phyloP scores from a whole-genome alignment of 1,140 invertebrate species.

The Pachypsylla venusta region DNA sequence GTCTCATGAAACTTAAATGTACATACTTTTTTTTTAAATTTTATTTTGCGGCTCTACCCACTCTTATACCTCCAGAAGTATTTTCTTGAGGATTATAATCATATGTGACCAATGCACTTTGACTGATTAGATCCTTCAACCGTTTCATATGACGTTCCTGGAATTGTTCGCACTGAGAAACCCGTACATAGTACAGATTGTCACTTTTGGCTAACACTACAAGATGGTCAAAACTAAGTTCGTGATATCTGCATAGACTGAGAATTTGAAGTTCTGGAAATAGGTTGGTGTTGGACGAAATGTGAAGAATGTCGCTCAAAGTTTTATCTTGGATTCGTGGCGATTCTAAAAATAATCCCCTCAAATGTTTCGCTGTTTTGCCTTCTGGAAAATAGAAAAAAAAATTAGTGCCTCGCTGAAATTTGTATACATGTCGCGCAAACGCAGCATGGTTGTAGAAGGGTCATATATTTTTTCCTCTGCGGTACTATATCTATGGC shows the following conservation, averaged over 20 bases:
- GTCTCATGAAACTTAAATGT: too few species aligned
- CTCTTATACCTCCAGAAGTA: neutral
- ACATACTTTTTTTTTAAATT: too few species aligned
- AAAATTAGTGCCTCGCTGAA: too few species aligned
- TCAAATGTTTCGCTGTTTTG: conserved; percentile 14
- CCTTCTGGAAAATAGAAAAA: conserved; percentile 12
- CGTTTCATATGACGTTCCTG: conserved; percentile 1
- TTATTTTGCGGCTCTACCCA: neutral
- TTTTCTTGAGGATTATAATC: neutral
- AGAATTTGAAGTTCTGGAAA: conserved; percentile 19
- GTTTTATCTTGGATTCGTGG: conserved; percentile 21
- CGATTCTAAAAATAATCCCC: conserved; percentile 25
- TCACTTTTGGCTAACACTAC: neutral
- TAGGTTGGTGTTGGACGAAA: neutral
- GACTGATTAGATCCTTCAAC: conserved; percentile 9
- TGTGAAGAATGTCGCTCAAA: conserved; percentile 17
- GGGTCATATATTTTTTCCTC: neutral
- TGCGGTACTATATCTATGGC: neutral
- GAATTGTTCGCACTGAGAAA: conserved; percentile 19
- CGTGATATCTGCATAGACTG: conserved; percentile 22
- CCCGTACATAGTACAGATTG: conserved; percentile 14
- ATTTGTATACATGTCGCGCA: too few species aligned
- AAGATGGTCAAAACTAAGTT: conserved; percentile 19
- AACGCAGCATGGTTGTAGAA: neutral
- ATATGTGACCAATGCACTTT: neutral